Conservation (phyloP, 2,888 invertebrate species). For the Andrena chrysosceles region DNA sequence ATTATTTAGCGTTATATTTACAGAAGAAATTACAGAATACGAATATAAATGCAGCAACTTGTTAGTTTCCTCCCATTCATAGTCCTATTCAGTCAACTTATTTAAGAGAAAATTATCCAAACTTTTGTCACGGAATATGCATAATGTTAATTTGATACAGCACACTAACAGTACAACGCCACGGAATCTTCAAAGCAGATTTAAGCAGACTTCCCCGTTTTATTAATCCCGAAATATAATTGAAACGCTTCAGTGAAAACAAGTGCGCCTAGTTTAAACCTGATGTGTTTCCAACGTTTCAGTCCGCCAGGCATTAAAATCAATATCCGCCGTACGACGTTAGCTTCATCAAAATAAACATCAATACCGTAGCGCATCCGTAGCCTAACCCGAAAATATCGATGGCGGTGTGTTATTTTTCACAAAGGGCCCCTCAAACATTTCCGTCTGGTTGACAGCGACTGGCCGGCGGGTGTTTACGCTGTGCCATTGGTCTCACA, state of each 20-base stretch:
- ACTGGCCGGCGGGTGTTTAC: slow-evolving; percentile 63
- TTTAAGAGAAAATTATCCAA: no score
- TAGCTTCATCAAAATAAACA: slow-evolving; percentile 30
- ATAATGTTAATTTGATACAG: not conserved
- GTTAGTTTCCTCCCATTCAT: no score
- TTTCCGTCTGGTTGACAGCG: slow-evolving; percentile 46
- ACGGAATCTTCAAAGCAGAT: not conserved
- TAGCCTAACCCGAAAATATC: slow-evolving; percentile 46
- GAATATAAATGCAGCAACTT: no score
- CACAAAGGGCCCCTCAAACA: slow-evolving; percentile 47
- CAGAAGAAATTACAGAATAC: not conserved
- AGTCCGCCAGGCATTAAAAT: slow-evolving; percentile 13
- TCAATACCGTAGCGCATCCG: slow-evolving; percentile 9
- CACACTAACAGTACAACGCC: not conserved
- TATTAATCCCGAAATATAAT: not conserved
- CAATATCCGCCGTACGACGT: slow-evolving; percentile 3
- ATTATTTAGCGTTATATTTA: not conserved
- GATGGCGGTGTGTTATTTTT: slow-evolving; percentile 47
- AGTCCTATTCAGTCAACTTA: no score
- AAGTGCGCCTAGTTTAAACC: not conserved
- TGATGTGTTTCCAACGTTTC: not conserved
- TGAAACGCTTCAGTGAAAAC: not conserved
- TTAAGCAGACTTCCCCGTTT: not conserved
- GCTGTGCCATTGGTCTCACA: slow-evolving; percentile 47
- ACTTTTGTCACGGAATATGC: no score